Conservation (phyloP, 2,113 vertebrate genomes). For the Cyphomyrus discorhynchus region DNA sequence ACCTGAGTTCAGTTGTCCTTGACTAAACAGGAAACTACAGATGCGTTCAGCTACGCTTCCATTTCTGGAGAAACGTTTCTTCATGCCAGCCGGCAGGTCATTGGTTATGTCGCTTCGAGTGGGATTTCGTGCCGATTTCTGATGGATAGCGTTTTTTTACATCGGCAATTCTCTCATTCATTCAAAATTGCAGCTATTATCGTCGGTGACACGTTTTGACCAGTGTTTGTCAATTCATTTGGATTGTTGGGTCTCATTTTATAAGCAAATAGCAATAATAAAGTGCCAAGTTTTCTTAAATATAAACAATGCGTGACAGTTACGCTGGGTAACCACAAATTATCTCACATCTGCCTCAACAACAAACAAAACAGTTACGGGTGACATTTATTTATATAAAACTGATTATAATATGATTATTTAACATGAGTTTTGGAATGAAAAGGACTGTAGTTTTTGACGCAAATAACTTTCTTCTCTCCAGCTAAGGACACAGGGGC, state of each 20-base stretch:
- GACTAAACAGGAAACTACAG: not conserved
- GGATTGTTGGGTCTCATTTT: not conserved
- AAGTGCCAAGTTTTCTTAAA: slow-evolving; percentile 3
- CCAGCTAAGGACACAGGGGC: not conserved
- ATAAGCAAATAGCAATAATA: not conserved
- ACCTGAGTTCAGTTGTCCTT: not conserved
- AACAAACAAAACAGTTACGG: not conserved
- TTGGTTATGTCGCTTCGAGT: not conserved
- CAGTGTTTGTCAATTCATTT: not conserved
- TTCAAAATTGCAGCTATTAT: not conserved
- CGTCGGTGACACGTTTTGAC: not conserved
- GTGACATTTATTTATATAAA: not conserved
- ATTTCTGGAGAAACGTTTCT: not conserved
- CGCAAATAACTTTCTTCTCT: not conserved
- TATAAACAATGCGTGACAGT: not conserved
- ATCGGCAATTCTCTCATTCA: not conserved
- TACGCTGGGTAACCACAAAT: not conserved
- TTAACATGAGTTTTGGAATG: not conserved
- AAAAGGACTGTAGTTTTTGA: not conserved
- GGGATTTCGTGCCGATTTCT: not conserved
- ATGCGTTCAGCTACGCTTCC: not conserved
- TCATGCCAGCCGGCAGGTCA: not conserved
- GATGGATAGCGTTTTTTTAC: not conserved
- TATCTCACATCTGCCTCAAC: not conserved
- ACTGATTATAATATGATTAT: slow-evolving; percentile 2